Evolutionary conservation across 2,888 invertebrate genomes (phyloP), one percentile per base, ranked within the genome.

Genomic region (Noctua janthe): DNA sequence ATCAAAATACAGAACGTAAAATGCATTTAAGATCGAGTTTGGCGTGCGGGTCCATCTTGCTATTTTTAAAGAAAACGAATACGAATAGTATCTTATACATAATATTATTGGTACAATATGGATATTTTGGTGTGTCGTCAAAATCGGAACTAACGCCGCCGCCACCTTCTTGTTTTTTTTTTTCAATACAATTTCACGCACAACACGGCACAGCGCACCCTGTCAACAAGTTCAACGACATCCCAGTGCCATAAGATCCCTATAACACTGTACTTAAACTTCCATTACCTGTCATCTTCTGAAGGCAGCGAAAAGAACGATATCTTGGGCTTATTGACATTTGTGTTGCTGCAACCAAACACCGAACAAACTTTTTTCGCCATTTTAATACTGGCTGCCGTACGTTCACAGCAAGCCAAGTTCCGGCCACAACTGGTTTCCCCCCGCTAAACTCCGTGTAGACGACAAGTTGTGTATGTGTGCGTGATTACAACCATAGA

Each of bases 221-320:
- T 67, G 7, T 43, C 67, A 47, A 29, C n/a, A 5, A n/a, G n/a
- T 59, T 59, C 59, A 59, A 43, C 43, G 47, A 47, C n/a, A 47
- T 8, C 10, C n/a, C 23, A n/a, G 43, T 8, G n/a, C 23, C 39
- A 39, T 3, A 39, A 43, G 23, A 67, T 43, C 23, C 43, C 43
- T 43, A 11, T 67, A 0, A 11, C 39, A 64, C 64, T 64, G 20
- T 66, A 66, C 10, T 67, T 10, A 35, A 15, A 64, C 20, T 15
- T 67, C 7, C n/a, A 15, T 69, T 47, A 59, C 87, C 84, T 87
- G 71, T 76, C 80, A 29, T 43, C 29, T 83, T 87, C 84, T 17
- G 66, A 69, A 17, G 85, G 85, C 67, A 85, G 69, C n/a, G 87
- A 80, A 80, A 87, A 85, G 71, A 85, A 87, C 51, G 85, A 87